phyloP scores from a whole-genome alignment of 2,888 invertebrate species.

The Melieria crassipennis region DNA sequence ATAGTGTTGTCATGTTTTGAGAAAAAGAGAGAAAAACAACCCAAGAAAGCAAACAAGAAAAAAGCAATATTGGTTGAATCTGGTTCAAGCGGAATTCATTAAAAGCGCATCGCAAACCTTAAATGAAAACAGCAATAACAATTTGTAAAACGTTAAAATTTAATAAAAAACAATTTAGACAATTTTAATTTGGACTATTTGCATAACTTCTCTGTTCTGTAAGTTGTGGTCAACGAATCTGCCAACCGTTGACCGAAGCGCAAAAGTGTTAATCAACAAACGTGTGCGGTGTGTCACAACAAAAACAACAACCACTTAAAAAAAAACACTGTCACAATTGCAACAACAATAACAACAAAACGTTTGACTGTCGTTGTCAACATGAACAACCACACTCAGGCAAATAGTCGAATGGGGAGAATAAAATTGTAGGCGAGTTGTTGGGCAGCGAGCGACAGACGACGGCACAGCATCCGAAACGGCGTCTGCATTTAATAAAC shows the following conservation, averaged over 20 bases:
- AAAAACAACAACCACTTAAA: too few species aligned
- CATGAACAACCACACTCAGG: too few species aligned
- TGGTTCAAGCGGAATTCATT: too few species aligned
- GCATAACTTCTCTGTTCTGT: too few species aligned
- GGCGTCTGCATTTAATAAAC: slow-evolving; percentile 35
- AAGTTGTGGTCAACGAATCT: too few species aligned
- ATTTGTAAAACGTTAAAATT: too few species aligned
- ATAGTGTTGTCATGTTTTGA: not conserved
- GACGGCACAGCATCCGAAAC: slow-evolving; percentile 18
- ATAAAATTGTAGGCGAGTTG: not conserved
- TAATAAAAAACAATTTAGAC: too few species aligned
- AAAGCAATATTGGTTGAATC: not conserved
- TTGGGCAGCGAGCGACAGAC: not conserved
- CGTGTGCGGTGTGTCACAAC: too few species aligned
- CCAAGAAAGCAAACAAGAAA: not conserved
- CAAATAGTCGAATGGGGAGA: not conserved
- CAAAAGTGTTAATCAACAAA: too few species aligned
- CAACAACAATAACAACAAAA: slow-evolving; percentile 30
- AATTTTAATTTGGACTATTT: too few species aligned
- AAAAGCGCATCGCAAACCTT: not conserved
- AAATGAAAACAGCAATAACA: slow-evolving; percentile 2
- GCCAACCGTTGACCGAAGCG: too few species aligned
- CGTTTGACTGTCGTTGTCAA: not conserved
- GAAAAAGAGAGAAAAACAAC: not conserved
- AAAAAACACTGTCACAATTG: slow-evolving; percentile 16